Evolutionary conservation across 1,140 invertebrate species (phyloP), one percentile per base, ranked within the genome.

Genomic region (Penaeus vannamei): DNA sequence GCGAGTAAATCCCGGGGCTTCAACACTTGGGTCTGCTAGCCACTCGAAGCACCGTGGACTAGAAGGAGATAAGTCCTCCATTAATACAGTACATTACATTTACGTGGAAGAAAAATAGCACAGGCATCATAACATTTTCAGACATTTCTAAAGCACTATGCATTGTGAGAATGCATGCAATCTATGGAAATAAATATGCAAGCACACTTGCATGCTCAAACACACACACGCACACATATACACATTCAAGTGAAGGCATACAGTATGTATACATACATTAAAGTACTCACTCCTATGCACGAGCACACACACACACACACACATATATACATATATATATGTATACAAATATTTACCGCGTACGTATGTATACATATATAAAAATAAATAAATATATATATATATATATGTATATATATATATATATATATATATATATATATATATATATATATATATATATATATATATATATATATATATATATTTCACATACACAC

Each of bases 301-400:
- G 14, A 20, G 36, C 36, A 53, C 14, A 81, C 14, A 53, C 5
- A 23, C 19, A 81, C 0, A 60, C 26, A 81, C 14, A 81, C 46
- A 81, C 53, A 60, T 4, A 81, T n/a, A 81, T 23, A 80, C 20
- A 53, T 36, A 80, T 36, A 80, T 36, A 80, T 23, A 53, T 1
- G 2, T 7, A 19, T 2, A 80, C 42, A 80, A 1, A 32, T 1
- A 36, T 23, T 79, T 29, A 29, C 26, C 26, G 36, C 29, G 36
- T 7, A 80, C 29, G 36, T 7, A 80, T 7, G 36, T 7, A 80
- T 7, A 80, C 29, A 80, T 23, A 81, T 26, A 81, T 81, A 81
- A 59, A 81, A 59, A 81, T 81, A 81, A 59, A 81, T 81, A 53
- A 59, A 81, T 81, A 81, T 53, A 81, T 81, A 53, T 53, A 59